A percentile compares a stretch with the other conserved stretches of the same genome.
Conservation (phyloP, 2,113 vertebrate species). For the Phyllostomus hastatus region DNA sequence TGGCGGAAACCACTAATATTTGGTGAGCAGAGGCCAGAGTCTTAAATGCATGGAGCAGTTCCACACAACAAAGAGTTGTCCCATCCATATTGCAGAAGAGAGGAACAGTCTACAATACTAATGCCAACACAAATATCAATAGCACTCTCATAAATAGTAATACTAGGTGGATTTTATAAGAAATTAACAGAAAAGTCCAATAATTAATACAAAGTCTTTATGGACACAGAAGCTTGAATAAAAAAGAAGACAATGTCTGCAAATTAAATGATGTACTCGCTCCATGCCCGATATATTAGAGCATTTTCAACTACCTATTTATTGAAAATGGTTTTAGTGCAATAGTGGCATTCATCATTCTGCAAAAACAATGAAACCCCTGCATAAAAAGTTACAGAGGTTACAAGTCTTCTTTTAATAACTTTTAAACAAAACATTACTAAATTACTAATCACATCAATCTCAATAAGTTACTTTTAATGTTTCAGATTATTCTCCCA, state of each 20-base stretch:
- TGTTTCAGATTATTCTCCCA: neutral
- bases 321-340: neutral
- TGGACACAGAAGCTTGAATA: neutral
- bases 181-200: neutral
- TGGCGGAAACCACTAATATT: neutral
- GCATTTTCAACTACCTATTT: neutral
- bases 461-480: slow-evolving; percentile 18
- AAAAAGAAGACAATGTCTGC: neutral
- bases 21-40: neutral
- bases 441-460: neutral
- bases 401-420: neutral
- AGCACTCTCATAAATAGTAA: neutral
- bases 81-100: neutral
- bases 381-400: slow-evolving; percentile 3
- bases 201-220: slow-evolving; percentile 12
- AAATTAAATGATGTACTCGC: neutral
- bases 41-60: neutral
- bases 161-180: neutral
- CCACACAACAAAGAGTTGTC: neutral
- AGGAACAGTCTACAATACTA: neutral
- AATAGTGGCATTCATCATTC: neutral
- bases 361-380: neutral
- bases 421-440: slow-evolving; percentile 11
- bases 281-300: neutral
- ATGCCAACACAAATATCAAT: neutral